Percentiles rank a stretch among this genome's conserved stretches.
phyloP scores from a whole-genome alignment of 2,888 invertebrate genomes.

The Thymelicus acteon region DNA sequence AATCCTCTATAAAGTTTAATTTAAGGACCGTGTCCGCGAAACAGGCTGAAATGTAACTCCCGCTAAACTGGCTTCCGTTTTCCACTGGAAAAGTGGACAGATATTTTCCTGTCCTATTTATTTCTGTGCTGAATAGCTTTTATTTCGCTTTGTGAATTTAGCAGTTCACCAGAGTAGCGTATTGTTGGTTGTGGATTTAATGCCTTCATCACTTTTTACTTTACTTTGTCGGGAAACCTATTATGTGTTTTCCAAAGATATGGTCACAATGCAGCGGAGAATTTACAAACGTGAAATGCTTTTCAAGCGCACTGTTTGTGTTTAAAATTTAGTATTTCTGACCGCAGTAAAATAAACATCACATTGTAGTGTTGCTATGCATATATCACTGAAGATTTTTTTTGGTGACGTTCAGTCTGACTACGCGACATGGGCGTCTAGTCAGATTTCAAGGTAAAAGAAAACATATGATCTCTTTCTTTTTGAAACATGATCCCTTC shows the following conservation, averaged over 20 bases:
- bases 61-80: slow-evolving; percentile 4
- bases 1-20: slow-evolving; percentile 13
- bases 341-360: too few species aligned
- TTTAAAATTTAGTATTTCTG: not conserved
- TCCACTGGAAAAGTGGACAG: slow-evolving; percentile 30
- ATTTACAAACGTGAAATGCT: slow-evolving; percentile 10
- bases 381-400: too few species aligned
- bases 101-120: slow-evolving; percentile 36
- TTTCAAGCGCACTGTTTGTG: not conserved
- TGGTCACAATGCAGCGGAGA: slow-evolving; percentile 16
- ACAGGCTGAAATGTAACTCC: slow-evolving; percentile 11
- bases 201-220: slow-evolving; percentile 34
- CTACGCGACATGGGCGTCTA: too few species aligned
- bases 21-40: slow-evolving; percentile 1
- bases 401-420: too few species aligned
- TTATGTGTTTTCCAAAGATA: slow-evolving; percentile 30
- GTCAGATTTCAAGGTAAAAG: too few species aligned
- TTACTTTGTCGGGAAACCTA: slow-evolving; percentile 34
- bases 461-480: too few species aligned
- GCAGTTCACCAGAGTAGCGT: slow-evolving; percentile 35
- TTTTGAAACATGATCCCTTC: too few species aligned
- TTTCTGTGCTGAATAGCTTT: slow-evolving; percentile 36
- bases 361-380: too few species aligned
- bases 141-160: slow-evolving; percentile 34
- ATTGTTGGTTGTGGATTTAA: slow-evolving; percentile 34